A percentile compares a stretch with the other conserved stretches of the same genome.
Conservation (phyloP, 2,888 invertebrate genomes). For the Callinectes sapidus region DNA sequence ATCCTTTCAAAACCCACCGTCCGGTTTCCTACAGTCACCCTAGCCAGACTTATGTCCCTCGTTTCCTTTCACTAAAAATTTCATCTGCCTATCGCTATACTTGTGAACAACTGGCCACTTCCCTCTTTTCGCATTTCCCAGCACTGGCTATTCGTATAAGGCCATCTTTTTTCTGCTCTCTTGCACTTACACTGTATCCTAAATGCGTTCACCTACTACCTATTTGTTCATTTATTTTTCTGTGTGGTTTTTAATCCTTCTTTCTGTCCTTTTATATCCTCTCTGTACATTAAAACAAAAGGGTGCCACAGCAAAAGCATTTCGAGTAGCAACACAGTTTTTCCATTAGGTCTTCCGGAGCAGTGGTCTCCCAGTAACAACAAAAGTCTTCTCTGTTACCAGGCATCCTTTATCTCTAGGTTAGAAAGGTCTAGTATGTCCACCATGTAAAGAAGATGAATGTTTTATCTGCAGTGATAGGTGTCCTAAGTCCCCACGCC, state of each 20-base stretch:
- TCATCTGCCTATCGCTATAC: not conserved
- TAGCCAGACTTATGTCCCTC: not conserved
- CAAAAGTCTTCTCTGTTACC: not conserved
- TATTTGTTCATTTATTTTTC: not conserved
- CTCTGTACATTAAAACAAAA: not conserved
- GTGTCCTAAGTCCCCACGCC: not conserved
- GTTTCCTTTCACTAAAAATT: not conserved
- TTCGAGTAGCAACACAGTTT: not conserved
- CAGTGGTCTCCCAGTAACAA: not conserved
- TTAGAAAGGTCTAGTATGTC: not conserved
- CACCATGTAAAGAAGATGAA: not conserved
- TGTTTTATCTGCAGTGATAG: conserved; percentile 9
- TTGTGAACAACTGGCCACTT: not conserved
- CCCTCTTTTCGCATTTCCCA: not conserved
- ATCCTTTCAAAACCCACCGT: not conserved
- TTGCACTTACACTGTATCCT: not conserved
- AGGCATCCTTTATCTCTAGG: not conserved
- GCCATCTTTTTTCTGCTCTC: not conserved
- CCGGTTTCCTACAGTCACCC: conserved; percentile 6
- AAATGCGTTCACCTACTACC: not conserved
- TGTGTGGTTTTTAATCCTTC: too few relatives aligned
- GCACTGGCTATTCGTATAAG: not conserved
- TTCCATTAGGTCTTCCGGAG: not conserved
- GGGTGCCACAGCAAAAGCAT: not conserved
- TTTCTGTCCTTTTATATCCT: not conserved